phyloP scores from a whole-genome alignment of 53 echinoderm and acorn worm species.

The Paracentrotus lividus region DNA sequence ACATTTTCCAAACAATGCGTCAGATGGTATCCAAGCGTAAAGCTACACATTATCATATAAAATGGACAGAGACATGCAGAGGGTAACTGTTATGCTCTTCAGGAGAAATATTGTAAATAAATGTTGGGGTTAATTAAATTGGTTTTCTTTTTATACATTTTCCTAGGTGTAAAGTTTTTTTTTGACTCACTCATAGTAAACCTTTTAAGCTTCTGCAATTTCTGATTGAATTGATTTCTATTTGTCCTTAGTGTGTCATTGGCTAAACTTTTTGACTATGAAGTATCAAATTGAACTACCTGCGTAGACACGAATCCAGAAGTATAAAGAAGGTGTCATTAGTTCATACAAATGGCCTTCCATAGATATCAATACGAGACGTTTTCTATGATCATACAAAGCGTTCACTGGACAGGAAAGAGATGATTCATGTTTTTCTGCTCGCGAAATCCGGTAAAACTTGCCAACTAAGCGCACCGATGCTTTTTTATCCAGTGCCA shows the following conservation, averaged over 20 bases:
- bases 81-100: no score
- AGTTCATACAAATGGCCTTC: neutral
- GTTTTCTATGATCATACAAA: conserved; percentile 2
- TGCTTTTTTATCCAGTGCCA: no score
- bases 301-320: conserved; percentile 6
- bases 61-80: no score
- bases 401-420: neutral
- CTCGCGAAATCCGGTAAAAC: neutral
- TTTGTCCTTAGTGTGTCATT: conserved; percentile 20
- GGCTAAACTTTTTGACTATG: conserved; percentile 25
- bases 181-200: no score
- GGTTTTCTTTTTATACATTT: no score
- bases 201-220: conserved; percentile 12
- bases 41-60: no score
- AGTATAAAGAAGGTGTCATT: conserved; percentile 18
- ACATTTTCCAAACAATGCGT: no score
- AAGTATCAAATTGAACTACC: conserved; percentile 13
- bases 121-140: no score
- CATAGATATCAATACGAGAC: neutral
- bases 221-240: conserved; percentile 35
- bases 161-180: no score
- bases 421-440: neutral
- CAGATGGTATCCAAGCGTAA: no score
- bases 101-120: no score
- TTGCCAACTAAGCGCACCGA: neutral